Conservation (phyloP, 2,888 invertebrate species). For the Meteorus colon region DNA sequence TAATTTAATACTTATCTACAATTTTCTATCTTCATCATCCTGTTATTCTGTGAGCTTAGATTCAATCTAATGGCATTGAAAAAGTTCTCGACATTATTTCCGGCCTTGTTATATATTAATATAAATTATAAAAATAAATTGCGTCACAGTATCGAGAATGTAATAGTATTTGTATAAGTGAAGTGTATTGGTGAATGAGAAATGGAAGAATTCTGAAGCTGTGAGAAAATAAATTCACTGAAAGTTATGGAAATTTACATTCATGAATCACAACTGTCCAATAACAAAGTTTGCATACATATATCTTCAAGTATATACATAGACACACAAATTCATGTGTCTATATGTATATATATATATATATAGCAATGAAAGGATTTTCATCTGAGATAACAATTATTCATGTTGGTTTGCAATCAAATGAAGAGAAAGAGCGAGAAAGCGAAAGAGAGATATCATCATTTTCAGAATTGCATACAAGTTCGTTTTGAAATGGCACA, state of each 20-base stretch:
- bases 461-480: constrained; percentile 29
- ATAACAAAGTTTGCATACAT: constrained; percentile 29
- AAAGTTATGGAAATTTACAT: constrained; percentile 34
- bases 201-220: constrained; percentile 2
- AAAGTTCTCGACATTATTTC: not conserved
- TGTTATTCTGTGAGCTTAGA: not conserved
- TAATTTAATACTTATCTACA: constrained; percentile 25
- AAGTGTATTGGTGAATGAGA: not conserved
- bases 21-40: not conserved
- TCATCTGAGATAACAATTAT: constrained; percentile 36
- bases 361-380: constrained; percentile 15
- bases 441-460: constrained; percentile 29
- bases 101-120: not conserved
- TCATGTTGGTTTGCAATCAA: constrained; percentile 33
- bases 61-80: not conserved
- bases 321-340: not conserved
- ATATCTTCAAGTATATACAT: not conserved
- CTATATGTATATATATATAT: not conserved
- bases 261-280: constrained; percentile 33
- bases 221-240: constrained; percentile 29
- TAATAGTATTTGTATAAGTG: not conserved
- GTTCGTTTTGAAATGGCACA: constrained; percentile 14
- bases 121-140: constrained; percentile 19
- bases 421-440: not conserved
- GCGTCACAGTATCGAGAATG: constrained; percentile 3